phyloP scores from a whole-genome alignment of 2,888 invertebrate genomes.

The Pristionchus arcanus region DNA sequence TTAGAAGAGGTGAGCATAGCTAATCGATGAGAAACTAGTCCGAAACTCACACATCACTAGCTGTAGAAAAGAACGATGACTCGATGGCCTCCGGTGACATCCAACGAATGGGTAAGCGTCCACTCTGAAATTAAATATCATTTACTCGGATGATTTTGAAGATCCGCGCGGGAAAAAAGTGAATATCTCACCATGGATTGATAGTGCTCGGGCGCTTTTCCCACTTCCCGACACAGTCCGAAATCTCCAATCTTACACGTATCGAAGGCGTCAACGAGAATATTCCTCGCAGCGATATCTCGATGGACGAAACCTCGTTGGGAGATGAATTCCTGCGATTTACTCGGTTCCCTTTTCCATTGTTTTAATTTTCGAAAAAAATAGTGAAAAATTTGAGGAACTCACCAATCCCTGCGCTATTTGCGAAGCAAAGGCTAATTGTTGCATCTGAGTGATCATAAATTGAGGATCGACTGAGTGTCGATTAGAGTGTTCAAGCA shows the following conservation, averaged over 20 bases:
- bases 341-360: not conserved
- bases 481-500: not conserved
- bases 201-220: slow-evolving; percentile 22
- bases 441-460: slow-evolving; percentile 34
- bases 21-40: not conserved
- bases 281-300: not conserved
- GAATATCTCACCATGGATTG: not conserved
- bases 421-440: not conserved
- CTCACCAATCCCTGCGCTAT: slow-evolving; percentile 22
- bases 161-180: not conserved
- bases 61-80: not conserved
- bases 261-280: not conserved
- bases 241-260: slow-evolving; percentile 22
- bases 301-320: slow-evolving; percentile 8
- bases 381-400: not conserved
- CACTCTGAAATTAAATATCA: not conserved
- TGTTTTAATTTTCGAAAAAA: not conserved
- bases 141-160: not conserved
- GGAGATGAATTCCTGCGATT: slow-evolving; percentile 2
- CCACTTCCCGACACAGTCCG: slow-evolving; percentile 14
- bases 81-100: slow-evolving; percentile 28
- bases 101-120: not conserved
- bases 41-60: slow-evolving; percentile 21
- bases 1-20: not conserved
- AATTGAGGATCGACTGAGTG: slow-evolving; percentile 13